Base-by-base conservation (phyloP, 2,888 invertebrate species). In the Dolichopus griseipennis region DNA sequence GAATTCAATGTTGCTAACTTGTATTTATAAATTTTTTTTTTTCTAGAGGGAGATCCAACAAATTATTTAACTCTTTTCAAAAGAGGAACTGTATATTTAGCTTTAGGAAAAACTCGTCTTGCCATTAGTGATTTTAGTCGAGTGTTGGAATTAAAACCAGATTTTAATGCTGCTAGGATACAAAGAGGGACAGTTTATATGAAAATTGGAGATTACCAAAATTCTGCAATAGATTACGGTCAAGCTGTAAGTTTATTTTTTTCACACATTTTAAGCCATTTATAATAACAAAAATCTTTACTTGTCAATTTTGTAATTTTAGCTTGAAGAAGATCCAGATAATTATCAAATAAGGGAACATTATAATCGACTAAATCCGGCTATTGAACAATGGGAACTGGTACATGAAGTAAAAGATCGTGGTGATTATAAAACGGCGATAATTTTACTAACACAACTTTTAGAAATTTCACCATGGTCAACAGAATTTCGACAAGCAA, bases 51-150 rank as follows among this genome's bases (percentile, higher is more conserved):
- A 18, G 98, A 99, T 83, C 94, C 97, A 61, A 87, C 86, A 72
- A 97, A 98, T 83, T 99, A 97, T 83, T 86, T 98, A 80, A 96
- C 96, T 67, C 93, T 94, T 78, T 99, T 94, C 81, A 93, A 95
- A 81, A 85, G 98, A 75, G 98, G 96, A 64, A 97, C 97, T 0
- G 95, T 97, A 0, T 97, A 94, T 82, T 86, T 98, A 78, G 98
- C 97, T 10, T 84, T 98, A 74, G 97, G 97, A 65, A 97, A 96
- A 84, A 92, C 97, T 0, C 94, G 94, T 79, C 92, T 95, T 77
- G 99, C 99, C 0, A 84, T 98, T 52, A 89, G 91, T 75, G 99
- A 99, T 83, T 90, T 99, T 74, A 92, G 93, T 74, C 90, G 88
- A 82, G 97, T 97, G 37, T 83, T 99, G 71, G 91, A 95, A 78